phyloP scores from a whole-genome alignment of 2,888 invertebrate species.

The Perithous albicinctus region DNA sequence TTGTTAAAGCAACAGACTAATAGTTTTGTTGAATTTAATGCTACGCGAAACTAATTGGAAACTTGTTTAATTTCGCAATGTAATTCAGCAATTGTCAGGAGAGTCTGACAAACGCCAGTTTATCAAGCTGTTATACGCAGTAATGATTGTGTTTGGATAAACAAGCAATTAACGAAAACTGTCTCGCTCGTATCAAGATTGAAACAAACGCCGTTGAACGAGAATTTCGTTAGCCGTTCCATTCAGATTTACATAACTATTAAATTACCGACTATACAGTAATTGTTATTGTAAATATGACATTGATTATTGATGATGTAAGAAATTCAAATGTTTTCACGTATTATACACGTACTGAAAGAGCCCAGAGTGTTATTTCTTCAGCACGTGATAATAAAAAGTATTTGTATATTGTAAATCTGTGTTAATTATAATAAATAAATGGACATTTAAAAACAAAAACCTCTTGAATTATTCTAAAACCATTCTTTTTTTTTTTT shows the following conservation, averaged over 20 bases:
- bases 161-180: not conserved
- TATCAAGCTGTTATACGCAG: not conserved
- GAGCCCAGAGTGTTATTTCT: too few species aligned
- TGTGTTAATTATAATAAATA: too few species aligned
- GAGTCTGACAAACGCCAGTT: not conserved
- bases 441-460: too few species aligned
- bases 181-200: not conserved
- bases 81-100: not conserved
- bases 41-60: not conserved
- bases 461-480: too few species aligned
- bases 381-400: too few species aligned
- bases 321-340: too few species aligned
- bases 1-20: not conserved
- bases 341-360: too few species aligned
- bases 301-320: constrained; percentile 14
- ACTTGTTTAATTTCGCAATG: not conserved
- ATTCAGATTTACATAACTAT: constrained; percentile 1
- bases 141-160: not conserved
- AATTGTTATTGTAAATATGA: constrained; percentile 53
- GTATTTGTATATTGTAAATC: too few species aligned
- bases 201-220: not conserved
- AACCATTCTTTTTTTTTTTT: too few species aligned
- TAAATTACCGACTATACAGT: constrained; percentile 9
- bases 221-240: not conserved
- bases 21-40: not conserved